Conservation (phyloP, 1,140 invertebrate species). For the Lerema accius region DNA sequence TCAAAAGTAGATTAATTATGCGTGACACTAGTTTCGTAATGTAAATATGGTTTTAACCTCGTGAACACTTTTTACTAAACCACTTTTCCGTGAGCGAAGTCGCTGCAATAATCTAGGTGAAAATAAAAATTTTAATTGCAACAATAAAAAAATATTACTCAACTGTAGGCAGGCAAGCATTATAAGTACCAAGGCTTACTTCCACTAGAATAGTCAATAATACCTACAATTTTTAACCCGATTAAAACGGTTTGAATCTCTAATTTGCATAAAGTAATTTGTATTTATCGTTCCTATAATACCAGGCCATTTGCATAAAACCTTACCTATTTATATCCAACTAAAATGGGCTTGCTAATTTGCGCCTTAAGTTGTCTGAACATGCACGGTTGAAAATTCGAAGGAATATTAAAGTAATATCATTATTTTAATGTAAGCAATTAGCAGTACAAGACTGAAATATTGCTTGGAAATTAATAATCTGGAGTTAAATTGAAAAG, state of each 20-base stretch:
- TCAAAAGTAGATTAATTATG: too few relatives aligned
- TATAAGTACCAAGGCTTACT: too few relatives aligned
- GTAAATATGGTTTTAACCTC: too few relatives aligned
- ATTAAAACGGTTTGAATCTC: not conserved
- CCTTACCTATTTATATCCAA: not conserved
- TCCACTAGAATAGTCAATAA: too few relatives aligned
- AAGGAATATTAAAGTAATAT: conserved; percentile 18
- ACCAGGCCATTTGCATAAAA: not conserved
- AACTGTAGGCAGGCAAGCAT: too few relatives aligned
- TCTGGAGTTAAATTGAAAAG: conserved; percentile 34
- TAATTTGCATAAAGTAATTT: not conserved
- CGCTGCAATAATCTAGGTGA: too few relatives aligned
- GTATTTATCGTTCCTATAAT: not conserved
- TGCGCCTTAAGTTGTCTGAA: conserved; percentile 4
- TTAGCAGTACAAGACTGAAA: not conserved
- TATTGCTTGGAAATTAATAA: conserved; percentile 12
- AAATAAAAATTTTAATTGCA: too few relatives aligned
- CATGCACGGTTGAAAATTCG: not conserved
- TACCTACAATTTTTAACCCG: not conserved
- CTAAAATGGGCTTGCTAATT: conserved; percentile 2
- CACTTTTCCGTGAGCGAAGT: too few relatives aligned
- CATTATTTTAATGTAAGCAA: conserved; percentile 16
- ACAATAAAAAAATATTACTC: too few relatives aligned
- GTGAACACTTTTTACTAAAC: too few relatives aligned
- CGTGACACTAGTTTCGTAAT: too few relatives aligned